A percentile compares a stretch with the other conserved stretches of the same genome.
Conservation (phyloP, 2,113 vertebrate species). For the Pungitius pungitius region DNA sequence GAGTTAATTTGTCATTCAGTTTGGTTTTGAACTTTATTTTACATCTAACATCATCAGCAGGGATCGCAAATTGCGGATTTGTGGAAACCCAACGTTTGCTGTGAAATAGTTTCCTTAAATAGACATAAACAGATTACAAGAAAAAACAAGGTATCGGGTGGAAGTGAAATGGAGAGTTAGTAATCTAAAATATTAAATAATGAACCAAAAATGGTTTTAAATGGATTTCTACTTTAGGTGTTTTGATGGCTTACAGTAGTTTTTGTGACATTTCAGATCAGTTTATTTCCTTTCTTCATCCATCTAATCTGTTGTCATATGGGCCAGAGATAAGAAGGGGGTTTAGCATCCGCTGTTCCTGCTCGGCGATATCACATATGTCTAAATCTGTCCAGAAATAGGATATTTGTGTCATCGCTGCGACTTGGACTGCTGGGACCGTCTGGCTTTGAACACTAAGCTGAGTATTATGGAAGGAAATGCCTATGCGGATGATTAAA, state of each 20-base stretch:
- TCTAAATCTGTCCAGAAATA: constrained; percentile 46
- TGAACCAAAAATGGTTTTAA: not conserved
- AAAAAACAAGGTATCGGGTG: constrained; percentile 1
- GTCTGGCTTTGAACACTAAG: constrained; percentile 40
- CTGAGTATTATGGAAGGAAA: constrained; percentile 43
- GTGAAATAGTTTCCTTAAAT: not conserved
- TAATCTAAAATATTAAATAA: constrained; percentile 1
- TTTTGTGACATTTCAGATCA: constrained; percentile 17
- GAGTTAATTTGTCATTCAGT: no score
- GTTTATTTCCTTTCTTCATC: constrained; percentile 14
- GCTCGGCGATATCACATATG: constrained; percentile 40
- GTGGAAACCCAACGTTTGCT: not conserved
- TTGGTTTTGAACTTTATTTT: not conserved
- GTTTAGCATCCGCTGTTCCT: constrained; percentile 28
- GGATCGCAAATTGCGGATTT: not conserved
- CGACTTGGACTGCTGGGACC: constrained; percentile 13
- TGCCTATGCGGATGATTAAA: constrained; percentile 36
- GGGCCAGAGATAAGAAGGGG: constrained; percentile 35
- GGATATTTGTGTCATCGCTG: constrained; percentile 42
- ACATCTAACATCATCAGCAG: not conserved
- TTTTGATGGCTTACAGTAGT: not conserved
- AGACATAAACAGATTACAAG: not conserved
- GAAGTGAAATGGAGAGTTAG: constrained; percentile 13
- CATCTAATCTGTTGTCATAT: constrained; percentile 52
- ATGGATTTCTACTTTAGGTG: constrained; percentile 8